Evolutionary conservation across 2,113 vertebrate genomes (phyloP).

Genomic region (Indicator indicator): DNA sequence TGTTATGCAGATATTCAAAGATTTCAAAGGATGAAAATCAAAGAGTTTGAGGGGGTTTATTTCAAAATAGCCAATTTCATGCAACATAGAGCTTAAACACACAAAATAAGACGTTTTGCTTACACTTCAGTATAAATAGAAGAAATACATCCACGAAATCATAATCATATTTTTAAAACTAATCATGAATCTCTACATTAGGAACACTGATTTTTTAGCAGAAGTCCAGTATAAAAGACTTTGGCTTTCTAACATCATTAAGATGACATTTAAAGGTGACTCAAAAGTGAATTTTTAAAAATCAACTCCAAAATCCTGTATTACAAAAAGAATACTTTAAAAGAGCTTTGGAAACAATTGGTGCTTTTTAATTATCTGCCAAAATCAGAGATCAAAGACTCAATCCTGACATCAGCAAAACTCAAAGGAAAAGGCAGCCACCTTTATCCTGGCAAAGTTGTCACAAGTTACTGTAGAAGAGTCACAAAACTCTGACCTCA

Average conservation of each 20-base stretch:
- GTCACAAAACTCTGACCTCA: background rate
- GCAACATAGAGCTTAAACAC: background rate
- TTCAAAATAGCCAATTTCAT: background rate
- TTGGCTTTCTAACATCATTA: background rate
- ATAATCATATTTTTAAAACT: background rate
- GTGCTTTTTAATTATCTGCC: constrained; percentile 24
- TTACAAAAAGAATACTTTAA: background rate
- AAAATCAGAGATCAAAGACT: constrained; percentile 20
- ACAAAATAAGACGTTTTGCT: background rate
- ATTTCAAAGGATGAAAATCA: background rate
- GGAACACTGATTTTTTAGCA: background rate
- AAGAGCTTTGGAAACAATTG: constrained; percentile 7
- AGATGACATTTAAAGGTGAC: constrained; percentile 1
- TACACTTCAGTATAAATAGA: background rate
- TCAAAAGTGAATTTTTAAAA: background rate
- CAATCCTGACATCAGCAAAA: background rate
- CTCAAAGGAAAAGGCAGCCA: background rate
- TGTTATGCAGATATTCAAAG: background rate
- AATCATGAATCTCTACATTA: background rate
- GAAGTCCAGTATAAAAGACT: background rate
- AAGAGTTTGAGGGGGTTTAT: background rate
- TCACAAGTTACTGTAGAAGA: background rate
- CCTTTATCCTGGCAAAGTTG: background rate
- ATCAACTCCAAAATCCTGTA: background rate
- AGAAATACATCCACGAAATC: background rate